Conservation (phyloP, 2,888 invertebrate species). For the Cheilosia pagana region DNA sequence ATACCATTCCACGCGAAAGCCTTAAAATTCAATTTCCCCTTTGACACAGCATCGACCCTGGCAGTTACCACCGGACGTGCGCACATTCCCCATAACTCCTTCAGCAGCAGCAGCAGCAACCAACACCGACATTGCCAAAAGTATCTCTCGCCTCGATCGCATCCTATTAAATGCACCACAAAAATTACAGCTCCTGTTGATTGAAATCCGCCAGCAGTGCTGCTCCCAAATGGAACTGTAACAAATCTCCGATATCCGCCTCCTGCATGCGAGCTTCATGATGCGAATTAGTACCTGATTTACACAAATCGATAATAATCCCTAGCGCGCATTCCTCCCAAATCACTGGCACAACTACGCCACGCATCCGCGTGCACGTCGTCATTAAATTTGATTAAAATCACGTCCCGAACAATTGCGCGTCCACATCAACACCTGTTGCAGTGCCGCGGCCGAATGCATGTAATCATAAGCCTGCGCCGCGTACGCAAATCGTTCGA, state of each 20-base stretch:
- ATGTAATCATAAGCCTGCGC: conserved; percentile 63
- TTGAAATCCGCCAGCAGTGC: conserved; percentile 48
- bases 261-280: conserved; percentile 46
- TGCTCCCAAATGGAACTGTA: conserved; percentile 63
- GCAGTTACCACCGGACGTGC: conserved; percentile 48
- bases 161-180: conserved; percentile 58
- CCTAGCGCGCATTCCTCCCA: conserved; percentile 57
- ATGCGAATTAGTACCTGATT: conserved; percentile 76
- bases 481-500: conserved; percentile 73
- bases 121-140: conserved; percentile 7
- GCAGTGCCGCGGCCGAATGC: conserved; percentile 18
- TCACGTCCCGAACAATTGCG: conserved; percentile 80
- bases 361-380: conserved; percentile 70
- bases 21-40: conserved; percentile 65
- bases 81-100: conserved; percentile 53
- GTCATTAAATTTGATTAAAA: conserved; percentile 78
- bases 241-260: conserved; percentile 31
- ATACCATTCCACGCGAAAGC: neutral
- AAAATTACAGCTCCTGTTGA: conserved; percentile 73
- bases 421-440: conserved; percentile 74
- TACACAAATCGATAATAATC: conserved; percentile 75
- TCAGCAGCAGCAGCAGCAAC: conserved; percentile 57
- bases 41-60: conserved; percentile 48
- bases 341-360: conserved; percentile 37
- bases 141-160: conserved; percentile 17